Percentiles rank a stretch among this genome's conserved stretches.
These are phyloP conservation scores for Aldrovandia affinis DNA, from an alignment of 2,797 vertebrate genomes.

Conservation along the genomic window DNA sequence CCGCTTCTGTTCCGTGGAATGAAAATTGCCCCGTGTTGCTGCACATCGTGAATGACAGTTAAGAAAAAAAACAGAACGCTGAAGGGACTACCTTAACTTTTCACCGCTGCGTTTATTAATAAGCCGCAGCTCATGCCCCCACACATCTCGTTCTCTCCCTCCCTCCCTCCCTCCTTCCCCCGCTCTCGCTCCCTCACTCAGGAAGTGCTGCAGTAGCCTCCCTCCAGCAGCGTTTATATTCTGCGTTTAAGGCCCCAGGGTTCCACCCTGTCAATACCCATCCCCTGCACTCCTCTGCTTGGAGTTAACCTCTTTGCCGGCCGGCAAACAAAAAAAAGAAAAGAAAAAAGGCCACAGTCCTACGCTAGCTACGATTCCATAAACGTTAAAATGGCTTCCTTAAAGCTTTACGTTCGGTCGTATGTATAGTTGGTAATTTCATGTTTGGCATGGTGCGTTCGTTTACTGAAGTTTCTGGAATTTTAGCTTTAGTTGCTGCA, in stretches of 20 bases:
- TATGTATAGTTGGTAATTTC: not conserved
- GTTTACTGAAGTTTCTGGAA: not conserved
- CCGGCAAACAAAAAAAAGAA: not conserved
- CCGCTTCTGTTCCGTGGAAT: not conserved
- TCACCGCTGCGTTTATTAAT: not conserved
- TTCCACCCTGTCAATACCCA: not conserved
- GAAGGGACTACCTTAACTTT: not conserved
- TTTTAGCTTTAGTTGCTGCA: not conserved
- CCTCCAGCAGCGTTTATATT: conserved; percentile 4
- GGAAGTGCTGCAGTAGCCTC: not conserved
- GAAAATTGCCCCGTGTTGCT: not conserved
- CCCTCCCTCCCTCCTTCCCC: not conserved
- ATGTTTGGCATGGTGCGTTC: not conserved
- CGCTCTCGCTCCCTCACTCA: not conserved
- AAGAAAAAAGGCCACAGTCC: not conserved
- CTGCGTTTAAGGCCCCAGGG: not conserved
- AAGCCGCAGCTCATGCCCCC: not conserved
- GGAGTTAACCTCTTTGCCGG: not conserved
- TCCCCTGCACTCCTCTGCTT: not conserved
- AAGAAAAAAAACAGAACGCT: not conserved
- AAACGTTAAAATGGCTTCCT: not conserved
- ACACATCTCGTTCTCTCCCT: not conserved
- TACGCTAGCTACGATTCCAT: not conserved
- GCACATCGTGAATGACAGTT: not conserved
- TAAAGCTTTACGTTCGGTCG: not conserved